These are phyloP conservation scores for Quiscalus mexicanus DNA, from an alignment of 2,113 vertebrate species.

Conservation along the genomic window DNA sequence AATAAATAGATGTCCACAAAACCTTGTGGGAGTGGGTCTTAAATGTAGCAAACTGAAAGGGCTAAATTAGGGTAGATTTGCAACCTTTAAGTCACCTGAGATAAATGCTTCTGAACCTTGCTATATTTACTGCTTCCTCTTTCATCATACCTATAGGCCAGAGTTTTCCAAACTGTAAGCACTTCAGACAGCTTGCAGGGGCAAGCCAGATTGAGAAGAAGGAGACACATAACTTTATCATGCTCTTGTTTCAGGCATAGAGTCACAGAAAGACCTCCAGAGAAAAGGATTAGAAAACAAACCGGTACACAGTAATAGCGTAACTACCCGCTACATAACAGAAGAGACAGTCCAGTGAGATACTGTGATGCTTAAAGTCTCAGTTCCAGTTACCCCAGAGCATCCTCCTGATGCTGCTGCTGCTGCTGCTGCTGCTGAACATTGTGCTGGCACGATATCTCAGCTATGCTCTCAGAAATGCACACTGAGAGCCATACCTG, in stretches of 20 bases:
- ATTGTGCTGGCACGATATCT: not conserved
- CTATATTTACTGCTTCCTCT: not conserved
- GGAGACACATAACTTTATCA: not conserved
- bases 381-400: not conserved
- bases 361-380: not conserved
- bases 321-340: not conserved
- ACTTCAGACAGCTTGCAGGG: not conserved
- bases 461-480: not conserved
- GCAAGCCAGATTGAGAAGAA: not conserved
- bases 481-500: not conserved
- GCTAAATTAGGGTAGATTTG: not conserved
- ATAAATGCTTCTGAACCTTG: not conserved
- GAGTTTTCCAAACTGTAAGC: not conserved
- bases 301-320: fast-evolving
- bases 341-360: not conserved
- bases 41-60: not conserved
- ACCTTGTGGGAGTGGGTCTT: not conserved
- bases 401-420: not conserved
- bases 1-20: not conserved
- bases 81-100: not conserved
- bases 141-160: not conserved
- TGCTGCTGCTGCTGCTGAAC: not conserved
- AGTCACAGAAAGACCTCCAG: not conserved
- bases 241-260: not conserved
- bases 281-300: not conserved